Base-by-base conservation (phyloP, 2,113 vertebrate genomes). In the Scatophagus argus region DNA sequence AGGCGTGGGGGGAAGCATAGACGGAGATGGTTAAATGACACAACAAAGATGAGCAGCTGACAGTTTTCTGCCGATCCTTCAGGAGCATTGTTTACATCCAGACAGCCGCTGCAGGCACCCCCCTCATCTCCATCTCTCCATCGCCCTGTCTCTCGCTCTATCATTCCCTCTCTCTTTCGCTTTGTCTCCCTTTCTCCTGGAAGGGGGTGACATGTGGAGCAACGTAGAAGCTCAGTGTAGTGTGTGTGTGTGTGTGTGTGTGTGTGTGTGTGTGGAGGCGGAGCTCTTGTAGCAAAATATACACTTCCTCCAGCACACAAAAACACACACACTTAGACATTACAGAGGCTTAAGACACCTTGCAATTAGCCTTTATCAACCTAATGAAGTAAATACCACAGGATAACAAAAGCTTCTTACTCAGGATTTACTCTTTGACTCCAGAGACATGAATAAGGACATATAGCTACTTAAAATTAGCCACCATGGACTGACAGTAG, bases 1-100 rank as follows among this genome's bases (percentile, higher is more conserved):
- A 83, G 95, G 96, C 93, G 56, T 64, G 92, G 93, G 95, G 87
- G 84, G 77, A 55, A 55, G 88, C 94, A 90, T 67, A 84, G 95
- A 86, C 84, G 88, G 89, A 93, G 96, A 96, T 94, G 93, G 93
- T 97, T 91, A 98, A 99, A 96, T 97, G 98, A 98, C 97, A 99
- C 97, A 97, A 98, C 98, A 99, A 99, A 99, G 98, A 96, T 92
- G 94, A 94, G 95, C 95, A 95, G 94, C 96, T 99, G 98, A 98
- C 98, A 99, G 93, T 94, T 94, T 95, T 95, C 96, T 97, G 96
- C 97, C 96, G 90, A 98, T 94, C 91, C 94, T 96, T 96, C 87
- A 95, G 96, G 96, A 96, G 95, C 94, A 96, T 94, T 96, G 96
- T 96, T 97, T 96, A 96, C 96, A 97, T 96, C 95, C 93, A 96